Evolutionary conservation across 2,888 invertebrate species (phyloP), one percentile per base, ranked within the genome.

Genomic region (Empis livida): DNA sequence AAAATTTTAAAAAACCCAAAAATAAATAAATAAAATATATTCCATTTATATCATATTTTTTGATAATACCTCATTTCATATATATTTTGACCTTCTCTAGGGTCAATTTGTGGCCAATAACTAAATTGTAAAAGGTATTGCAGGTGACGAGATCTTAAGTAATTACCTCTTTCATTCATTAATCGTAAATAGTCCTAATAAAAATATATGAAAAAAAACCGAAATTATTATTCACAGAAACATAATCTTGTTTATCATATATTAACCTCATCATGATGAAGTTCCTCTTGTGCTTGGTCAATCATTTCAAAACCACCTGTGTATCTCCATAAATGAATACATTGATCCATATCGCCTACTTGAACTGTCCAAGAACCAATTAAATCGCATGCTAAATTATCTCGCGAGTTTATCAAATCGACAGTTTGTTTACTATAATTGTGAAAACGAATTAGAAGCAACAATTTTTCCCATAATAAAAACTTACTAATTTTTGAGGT

Each of bases 261-360:
- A 10, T 53, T 58, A 68, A 87, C 89, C 61, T 76, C 67, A 68
- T 84, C 84, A 58, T 79, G 74, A 55, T 72, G 76, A 44, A 88
- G 75, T 51, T 82, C 66, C 53, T 76, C 72, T 61, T 85, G 83
- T 30, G 86, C 83, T 57, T 78, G 76, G 70, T 92, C 92, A 58
- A 92, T 83, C 57, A 82, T 80, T 61, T 86, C 80, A 62, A 92
- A 97, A 17, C 97, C 97, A 43, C 94, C 92, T 11, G 83, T 85
- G 65, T 92, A 95, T 61, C 86, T 83, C 96, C 96, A 97, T 47
- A 99, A 74, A 69, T 99, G 96, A 51, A 99, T 73, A 15, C 85
- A 92, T 71, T 99, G 97, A 73, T 99, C 97, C 74, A 96, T 86
- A 63, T 97, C 96, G 32, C 99, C 99, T 37, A 92, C 90, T 46